Conservation (phyloP, 2,797 vertebrate species). For the Cheracebus regulus region DNA sequence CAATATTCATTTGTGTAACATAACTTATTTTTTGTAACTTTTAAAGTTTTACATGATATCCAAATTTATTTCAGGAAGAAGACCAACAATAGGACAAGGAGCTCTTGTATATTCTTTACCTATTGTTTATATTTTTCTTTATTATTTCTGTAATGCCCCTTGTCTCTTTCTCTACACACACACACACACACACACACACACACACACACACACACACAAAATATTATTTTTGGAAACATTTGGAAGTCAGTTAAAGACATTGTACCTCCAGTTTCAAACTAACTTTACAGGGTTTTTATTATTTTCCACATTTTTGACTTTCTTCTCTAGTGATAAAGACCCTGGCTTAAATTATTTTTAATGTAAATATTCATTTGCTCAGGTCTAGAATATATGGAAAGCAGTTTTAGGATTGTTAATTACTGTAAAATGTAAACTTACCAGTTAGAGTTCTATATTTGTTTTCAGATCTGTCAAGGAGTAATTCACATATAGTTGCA, state of each 20-base stretch:
- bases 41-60: not conserved
- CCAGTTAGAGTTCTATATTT: not conserved
- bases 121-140: constrained; percentile 17
- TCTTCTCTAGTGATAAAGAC: constrained; percentile 1
- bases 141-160: not conserved
- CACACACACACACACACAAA: not conserved
- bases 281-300: not conserved
- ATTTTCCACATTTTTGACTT: not conserved
- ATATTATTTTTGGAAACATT: not conserved
- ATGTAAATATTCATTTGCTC: not conserved
- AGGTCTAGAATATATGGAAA: not conserved
- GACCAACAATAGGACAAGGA: not conserved
- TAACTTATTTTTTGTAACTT: not conserved
- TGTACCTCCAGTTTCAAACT: not conserved
- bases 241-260: not conserved
- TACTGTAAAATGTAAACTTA: not conserved
- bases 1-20: not conserved
- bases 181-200: not conserved
- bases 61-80: constrained; percentile 13
- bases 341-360: not conserved
- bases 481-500: not conserved
- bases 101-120: not conserved
- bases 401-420: not conserved
- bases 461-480: not conserved
- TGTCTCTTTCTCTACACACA: not conserved